These are phyloP conservation scores for Polydrusus cervinus DNA, from an alignment of 2,888 invertebrate species.

Conservation along the genomic window DNA sequence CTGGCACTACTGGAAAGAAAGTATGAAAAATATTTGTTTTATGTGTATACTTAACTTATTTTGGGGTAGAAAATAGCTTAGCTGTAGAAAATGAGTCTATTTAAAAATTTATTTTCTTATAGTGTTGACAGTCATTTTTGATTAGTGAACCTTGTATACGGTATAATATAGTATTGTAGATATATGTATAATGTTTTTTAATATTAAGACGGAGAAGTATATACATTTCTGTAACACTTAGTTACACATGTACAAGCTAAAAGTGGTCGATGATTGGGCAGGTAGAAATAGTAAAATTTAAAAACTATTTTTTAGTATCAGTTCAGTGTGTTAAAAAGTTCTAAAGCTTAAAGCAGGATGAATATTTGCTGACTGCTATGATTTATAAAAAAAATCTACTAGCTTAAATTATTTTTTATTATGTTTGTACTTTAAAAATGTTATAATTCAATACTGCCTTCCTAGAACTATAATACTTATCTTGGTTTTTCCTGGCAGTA, in stretches of 20 bases:
- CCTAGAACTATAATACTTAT: too few species aligned
- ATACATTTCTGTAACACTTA: slow-evolving; percentile 25
- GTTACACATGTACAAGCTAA: slow-evolving; percentile 14
- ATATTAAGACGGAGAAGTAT: slow-evolving; percentile 17
- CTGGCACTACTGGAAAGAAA: slow-evolving; percentile 29
- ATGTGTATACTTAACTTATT: slow-evolving; percentile 10
- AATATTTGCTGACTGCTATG: too few species aligned
- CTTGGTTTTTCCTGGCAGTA: not conserved
- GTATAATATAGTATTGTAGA: slow-evolving; percentile 24
- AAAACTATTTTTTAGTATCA: slow-evolving; percentile 14
- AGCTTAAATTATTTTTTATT: too few species aligned
- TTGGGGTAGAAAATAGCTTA: slow-evolving; percentile 11
- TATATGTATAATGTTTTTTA: slow-evolving; percentile 13
- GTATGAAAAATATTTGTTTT: slow-evolving; percentile 28
- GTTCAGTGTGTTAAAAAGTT: not conserved
- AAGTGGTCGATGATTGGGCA: slow-evolving; percentile 28
- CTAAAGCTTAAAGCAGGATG: not conserved
- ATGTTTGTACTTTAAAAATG: too few species aligned
- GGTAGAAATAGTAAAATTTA: slow-evolving; percentile 25
- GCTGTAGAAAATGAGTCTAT: slow-evolving; percentile 23
- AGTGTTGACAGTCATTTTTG: slow-evolving; percentile 35
- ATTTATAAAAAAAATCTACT: too few species aligned
- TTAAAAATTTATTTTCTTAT: slow-evolving; percentile 15
- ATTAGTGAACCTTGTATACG: slow-evolving; percentile 23
- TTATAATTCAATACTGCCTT: too few species aligned